These are phyloP conservation scores for Leucoma salicis DNA, from an alignment of 2,888 invertebrate genomes.

Conservation along the genomic window DNA sequence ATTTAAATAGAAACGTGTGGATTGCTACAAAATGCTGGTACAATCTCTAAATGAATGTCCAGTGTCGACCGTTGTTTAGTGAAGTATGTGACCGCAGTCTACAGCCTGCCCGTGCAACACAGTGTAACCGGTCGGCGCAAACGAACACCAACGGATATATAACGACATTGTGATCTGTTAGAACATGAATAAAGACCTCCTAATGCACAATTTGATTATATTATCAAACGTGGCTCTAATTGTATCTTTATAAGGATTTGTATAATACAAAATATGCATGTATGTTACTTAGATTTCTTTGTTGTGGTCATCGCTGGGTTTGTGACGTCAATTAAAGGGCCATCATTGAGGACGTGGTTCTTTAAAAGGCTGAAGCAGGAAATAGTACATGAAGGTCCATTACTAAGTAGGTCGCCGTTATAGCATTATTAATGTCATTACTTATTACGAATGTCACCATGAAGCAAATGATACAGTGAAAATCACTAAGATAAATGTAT, in stretches of 20 bases:
- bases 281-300: not conserved
- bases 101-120: slow-evolving; percentile 41
- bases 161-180: slow-evolving; percentile 4
- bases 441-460: no score
- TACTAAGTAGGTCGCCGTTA: slow-evolving; percentile 25
- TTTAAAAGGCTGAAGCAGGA: slow-evolving; percentile 7
- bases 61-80: slow-evolving; percentile 15
- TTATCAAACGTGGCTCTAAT: no score
- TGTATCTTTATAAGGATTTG: not conserved
- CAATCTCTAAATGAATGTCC: slow-evolving; percentile 27
- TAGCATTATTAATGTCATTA: slow-evolving; percentile 22
- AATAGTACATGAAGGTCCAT: slow-evolving; percentile 16
- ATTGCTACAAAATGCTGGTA: slow-evolving; percentile 24
- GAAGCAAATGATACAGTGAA: no score
- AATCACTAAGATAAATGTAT: no score
- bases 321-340: not conserved
- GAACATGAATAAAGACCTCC: slow-evolving; percentile 16
- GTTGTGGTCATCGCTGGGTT: not conserved
- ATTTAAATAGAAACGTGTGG: slow-evolving; percentile 10
- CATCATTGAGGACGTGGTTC: slow-evolving; percentile 2
- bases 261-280: not conserved
- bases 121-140: slow-evolving; percentile 35
- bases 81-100: slow-evolving; percentile 56
- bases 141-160: slow-evolving; percentile 8
- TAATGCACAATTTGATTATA: slow-evolving; percentile 16